phyloP scores from a whole-genome alignment of 2,888 invertebrate species.

The Gonocerus acuteangulatus region DNA sequence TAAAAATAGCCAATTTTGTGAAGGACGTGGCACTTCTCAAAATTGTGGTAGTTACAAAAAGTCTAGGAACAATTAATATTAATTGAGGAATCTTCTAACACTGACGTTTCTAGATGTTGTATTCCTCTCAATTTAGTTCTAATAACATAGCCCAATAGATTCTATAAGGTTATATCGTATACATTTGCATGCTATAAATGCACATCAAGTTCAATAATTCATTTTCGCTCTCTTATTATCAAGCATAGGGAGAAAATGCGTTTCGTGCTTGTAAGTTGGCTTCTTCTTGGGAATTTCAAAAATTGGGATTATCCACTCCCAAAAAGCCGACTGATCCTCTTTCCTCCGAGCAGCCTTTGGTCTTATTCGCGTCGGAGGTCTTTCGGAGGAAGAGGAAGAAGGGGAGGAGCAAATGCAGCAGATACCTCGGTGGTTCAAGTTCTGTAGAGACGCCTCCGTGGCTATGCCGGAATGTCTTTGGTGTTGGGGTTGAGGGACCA shows the following conservation, averaged over 20 bases:
- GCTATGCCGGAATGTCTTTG: slow-evolving; percentile 27
- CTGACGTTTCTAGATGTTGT: too few relatives aligned
- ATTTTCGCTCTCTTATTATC: not conserved
- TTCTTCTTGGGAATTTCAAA: slow-evolving; percentile 2
- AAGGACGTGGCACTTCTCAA: too few relatives aligned
- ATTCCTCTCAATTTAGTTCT: too few relatives aligned
- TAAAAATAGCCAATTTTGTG: too few relatives aligned
- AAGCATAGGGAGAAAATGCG: slow-evolving; percentile 1
- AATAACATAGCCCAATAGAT: too few relatives aligned
- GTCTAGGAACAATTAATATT: too few relatives aligned
- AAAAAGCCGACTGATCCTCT: not conserved
- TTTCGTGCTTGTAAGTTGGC: not conserved
- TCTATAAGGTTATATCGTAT: too few relatives aligned
- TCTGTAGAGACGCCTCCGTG: not conserved
- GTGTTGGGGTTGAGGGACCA: slow-evolving; percentile 34
- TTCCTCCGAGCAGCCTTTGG: not conserved
- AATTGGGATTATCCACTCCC: not conserved
- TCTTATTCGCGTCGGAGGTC: too few relatives aligned
- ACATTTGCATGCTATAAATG: too few relatives aligned
- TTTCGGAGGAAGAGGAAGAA: not conserved
- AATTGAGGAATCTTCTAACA: too few relatives aligned
- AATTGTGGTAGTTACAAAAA: too few relatives aligned
- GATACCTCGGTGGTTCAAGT: not conserved
- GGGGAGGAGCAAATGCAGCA: not conserved
- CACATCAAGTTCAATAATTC: not conserved